These are phyloP conservation scores for Girardinichthys multiradiatus DNA, from an alignment of 2,113 vertebrate genomes.

Conservation along the genomic window DNA sequence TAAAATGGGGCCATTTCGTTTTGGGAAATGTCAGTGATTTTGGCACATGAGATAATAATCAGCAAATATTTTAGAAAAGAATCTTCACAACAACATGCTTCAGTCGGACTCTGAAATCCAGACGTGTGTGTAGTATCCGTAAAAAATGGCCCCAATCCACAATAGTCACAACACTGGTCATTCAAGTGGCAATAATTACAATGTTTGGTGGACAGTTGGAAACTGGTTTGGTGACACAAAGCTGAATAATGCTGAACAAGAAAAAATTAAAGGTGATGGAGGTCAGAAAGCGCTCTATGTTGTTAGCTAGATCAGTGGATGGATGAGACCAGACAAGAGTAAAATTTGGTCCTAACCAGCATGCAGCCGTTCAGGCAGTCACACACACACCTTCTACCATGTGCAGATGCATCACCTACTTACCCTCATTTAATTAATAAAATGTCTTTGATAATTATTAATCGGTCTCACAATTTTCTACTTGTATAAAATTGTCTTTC, in stretches of 20 bases:
- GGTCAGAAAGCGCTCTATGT: slow-evolving; percentile 49
- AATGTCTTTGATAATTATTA: too few species aligned
- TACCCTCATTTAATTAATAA: too few species aligned
- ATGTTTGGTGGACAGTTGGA: slow-evolving; percentile 8
- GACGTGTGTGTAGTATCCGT: slow-evolving; percentile 30
- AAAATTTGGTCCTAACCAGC: slow-evolving; percentile 13
- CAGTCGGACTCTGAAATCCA: slow-evolving; percentile 36
- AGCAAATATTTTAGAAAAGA: not conserved
- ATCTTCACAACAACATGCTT: slow-evolving; percentile 7
- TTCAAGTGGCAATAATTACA: not conserved
- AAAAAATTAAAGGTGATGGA: slow-evolving; percentile 58
- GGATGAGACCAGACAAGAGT: slow-evolving; percentile 16
- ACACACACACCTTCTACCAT: too few species aligned
- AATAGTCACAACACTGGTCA: slow-evolving; percentile 10
- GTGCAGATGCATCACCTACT: too few species aligned
- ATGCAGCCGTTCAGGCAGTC: too few species aligned
- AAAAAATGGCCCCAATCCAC: slow-evolving; percentile 56
- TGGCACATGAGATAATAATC: not conserved
- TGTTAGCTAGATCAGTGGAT: slow-evolving; percentile 53
- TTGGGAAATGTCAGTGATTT: slow-evolving; percentile 23
- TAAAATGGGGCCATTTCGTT: slow-evolving; percentile 25
- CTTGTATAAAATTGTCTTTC: too few species aligned
- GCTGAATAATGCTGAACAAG: slow-evolving; percentile 27
- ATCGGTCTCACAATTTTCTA: too few species aligned
- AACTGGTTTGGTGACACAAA: slow-evolving; percentile 43